phyloP scores from a whole-genome alignment of 1,140 invertebrate species.

The Pteromalus puparum region DNA sequence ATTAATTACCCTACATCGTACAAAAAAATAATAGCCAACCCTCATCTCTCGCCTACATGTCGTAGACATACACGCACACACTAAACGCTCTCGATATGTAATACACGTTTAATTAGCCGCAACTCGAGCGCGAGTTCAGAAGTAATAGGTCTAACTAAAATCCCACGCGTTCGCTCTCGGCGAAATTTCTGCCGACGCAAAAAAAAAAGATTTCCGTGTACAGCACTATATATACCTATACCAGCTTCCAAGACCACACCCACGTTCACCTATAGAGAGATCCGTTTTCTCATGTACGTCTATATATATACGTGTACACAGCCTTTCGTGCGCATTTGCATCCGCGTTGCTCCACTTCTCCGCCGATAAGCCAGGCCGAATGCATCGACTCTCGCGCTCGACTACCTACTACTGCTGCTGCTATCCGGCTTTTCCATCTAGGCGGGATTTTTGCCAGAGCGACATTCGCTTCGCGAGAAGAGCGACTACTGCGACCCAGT shows the following conservation, averaged over 20 bases:
- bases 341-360: slow-evolving; percentile 51
- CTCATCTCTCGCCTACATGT: too few species aligned
- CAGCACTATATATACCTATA: neutral
- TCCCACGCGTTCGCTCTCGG: neutral
- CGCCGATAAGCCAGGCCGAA: slow-evolving; percentile 39
- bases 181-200: neutral
- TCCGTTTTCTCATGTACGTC: slow-evolving; percentile 39
- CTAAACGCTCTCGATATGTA: too few species aligned
- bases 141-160: neutral
- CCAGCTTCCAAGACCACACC: slow-evolving; percentile 44
- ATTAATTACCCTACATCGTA: too few species aligned
- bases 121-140: neutral
- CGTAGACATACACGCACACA: too few species aligned
- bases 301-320: neutral
- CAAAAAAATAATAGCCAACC: too few species aligned
- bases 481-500: neutral
- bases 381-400: neutral
- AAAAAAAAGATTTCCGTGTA: neutral
- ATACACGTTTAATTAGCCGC: too few species aligned
- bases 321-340: slow-evolving; percentile 43
- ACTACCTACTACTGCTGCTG: neutral
- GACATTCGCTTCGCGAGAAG: neutral
- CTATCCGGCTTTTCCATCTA: slow-evolving; percentile 27
- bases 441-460: neutral
- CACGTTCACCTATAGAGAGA: slow-evolving; percentile 32